Evolutionary conservation across 2,113 vertebrate species (phyloP).

Genomic region (Merops nubicus): DNA sequence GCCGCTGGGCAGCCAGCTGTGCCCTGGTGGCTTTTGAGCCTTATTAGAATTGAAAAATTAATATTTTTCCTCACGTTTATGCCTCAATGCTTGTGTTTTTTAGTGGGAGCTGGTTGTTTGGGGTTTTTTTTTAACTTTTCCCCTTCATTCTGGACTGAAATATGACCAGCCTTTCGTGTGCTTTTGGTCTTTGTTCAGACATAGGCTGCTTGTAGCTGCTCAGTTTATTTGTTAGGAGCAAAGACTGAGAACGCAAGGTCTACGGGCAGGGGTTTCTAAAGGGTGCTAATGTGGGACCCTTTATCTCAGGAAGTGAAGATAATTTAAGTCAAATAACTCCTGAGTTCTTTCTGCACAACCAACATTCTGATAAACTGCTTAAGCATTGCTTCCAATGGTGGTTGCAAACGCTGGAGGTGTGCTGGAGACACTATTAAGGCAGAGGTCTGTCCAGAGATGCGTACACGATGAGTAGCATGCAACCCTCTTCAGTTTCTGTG

Average conservation of each 20-base stretch:
- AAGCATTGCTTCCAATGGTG: neutral
- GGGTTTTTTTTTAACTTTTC: no score
- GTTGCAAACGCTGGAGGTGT: neutral
- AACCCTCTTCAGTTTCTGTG: neutral
- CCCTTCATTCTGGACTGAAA: neutral
- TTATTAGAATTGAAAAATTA: neutral
- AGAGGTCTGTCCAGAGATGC: neutral
- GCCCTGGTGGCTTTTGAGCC: neutral
- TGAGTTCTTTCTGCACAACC: accelerated
- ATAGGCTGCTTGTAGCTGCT: neutral
- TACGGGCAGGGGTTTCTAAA: neutral
- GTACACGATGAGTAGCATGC: accelerated
- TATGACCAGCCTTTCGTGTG: neutral
- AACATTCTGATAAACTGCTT: accelerated
- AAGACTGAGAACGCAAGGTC: neutral
- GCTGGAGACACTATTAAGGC: neutral
- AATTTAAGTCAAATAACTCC: accelerated
- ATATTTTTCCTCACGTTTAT: neutral
- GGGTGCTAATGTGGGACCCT: neutral
- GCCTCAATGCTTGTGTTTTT: neutral
- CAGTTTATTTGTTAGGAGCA: neutral
- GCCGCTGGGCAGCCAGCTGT: neutral
- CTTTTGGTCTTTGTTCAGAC: constrained; percentile 5
- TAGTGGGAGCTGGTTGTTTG: neutral
- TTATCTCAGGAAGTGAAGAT: neutral